Evolutionary conservation across 1,140 invertebrate genomes (phyloP).

Genomic region (Temnothorax curvispinosus): DNA sequence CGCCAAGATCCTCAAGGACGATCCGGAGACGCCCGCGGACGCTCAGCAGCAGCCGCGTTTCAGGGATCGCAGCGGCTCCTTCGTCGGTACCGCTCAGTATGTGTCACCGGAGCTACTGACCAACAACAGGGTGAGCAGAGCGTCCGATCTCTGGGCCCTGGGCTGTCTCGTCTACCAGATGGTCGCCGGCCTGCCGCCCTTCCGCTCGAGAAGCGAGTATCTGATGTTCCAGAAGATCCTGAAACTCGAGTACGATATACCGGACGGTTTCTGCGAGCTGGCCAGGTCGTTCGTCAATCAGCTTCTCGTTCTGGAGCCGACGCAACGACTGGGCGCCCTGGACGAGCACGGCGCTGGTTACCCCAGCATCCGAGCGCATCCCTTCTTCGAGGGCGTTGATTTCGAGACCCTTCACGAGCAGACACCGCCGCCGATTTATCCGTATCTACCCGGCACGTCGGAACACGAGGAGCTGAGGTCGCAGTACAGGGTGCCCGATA

Average conservation of each 20-base stretch:
- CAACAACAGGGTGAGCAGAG: constrained; percentile 91
- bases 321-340: constrained; percentile 92
- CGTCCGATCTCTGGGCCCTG: constrained; percentile 98
- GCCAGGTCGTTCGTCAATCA: constrained; percentile 96
- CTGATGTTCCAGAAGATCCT: constrained; percentile 98
- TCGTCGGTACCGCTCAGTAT: constrained; percentile 99
- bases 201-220: constrained; percentile 97
- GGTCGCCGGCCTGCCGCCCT: constrained; percentile 96
- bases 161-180: constrained; percentile 99
- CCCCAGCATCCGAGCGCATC: constrained; percentile 93
- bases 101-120: constrained; percentile 98
- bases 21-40: constrained; percentile 72
- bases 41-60: constrained; percentile 73
- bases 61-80: constrained; percentile 91
- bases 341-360: constrained; percentile 91
- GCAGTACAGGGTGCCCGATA: constrained; percentile 89
- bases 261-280: constrained; percentile 93
- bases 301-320: constrained; percentile 93
- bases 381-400: constrained; percentile 94
- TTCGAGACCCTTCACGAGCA: constrained; percentile 93
- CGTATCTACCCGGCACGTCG: constrained; percentile 92
- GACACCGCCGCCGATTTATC: constrained; percentile 93
- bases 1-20: constrained; percentile 92
- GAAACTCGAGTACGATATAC: constrained; percentile 96
- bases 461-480: constrained; percentile 89